These are phyloP conservation scores for Zosterops japonicus DNA, from an alignment of 2,113 vertebrate genomes.

Conservation along the genomic window DNA sequence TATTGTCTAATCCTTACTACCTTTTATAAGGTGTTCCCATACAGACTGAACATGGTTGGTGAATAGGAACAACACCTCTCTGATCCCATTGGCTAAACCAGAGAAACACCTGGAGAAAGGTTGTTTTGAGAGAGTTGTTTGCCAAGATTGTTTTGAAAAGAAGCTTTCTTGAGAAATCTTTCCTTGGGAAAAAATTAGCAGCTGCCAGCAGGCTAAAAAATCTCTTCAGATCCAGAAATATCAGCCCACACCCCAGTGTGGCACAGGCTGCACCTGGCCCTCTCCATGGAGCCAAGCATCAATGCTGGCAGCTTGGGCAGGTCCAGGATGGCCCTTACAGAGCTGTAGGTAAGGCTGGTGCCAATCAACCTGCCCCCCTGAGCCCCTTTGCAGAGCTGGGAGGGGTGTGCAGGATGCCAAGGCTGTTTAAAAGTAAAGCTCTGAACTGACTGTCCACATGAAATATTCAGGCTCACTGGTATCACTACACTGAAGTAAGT, in stretches of 20 bases:
- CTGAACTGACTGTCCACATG: background rate
- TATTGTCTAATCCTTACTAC: no score
- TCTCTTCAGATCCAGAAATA: no score
- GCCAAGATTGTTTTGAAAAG: no score
- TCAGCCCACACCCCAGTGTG: background rate
- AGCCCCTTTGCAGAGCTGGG: background rate
- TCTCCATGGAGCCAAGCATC: background rate
- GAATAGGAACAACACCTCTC: no score
- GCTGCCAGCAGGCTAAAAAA: no score
- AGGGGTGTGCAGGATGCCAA: background rate
- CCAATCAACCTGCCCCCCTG: background rate
- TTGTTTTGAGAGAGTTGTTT: no score
- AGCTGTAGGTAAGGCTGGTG: background rate
- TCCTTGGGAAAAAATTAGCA: no score
- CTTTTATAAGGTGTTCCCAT: no score
- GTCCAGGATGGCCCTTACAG: background rate
- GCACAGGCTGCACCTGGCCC: background rate
- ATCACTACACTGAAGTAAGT: background rate
- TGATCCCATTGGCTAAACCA: no score
- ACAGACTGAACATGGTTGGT: no score
- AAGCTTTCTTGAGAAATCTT: no score
- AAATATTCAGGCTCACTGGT: constrained; percentile 24
- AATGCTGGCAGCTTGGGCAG: background rate
- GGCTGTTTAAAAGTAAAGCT: background rate
- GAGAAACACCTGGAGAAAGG: no score